Base-by-base conservation (phyloP, 2,888 invertebrate species). In the Stenchaetothrips biformis region DNA sequence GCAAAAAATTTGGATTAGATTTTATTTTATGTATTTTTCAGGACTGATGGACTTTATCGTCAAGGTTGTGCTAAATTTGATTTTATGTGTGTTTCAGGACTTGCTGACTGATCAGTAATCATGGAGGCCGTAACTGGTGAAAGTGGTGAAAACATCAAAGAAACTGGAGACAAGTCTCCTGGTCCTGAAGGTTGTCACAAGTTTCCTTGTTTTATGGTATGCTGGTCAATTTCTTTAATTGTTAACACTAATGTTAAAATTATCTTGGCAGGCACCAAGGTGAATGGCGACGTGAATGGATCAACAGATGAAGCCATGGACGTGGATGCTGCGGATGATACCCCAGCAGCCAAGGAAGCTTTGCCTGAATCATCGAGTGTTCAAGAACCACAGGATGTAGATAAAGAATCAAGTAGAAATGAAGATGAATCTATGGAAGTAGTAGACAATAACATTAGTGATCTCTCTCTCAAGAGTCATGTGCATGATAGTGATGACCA, bases 281-380 rank as follows among this genome's bases (percentile, higher is more conserved):
- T 86, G 81, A 88, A 88, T 83, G 88, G 88, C 80, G 85, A 85
- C 78, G 85, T 88, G 82, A 88, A 88, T 83, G 88, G 88, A 67
- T 86, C 85, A 80, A 86, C 85, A 82, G 86, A 85, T 79, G 83
- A 81, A 79, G 81, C 78, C 48, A 80, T 77, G 74, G 79, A 59
- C 25, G 80, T 79, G 7, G 83, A 37, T 37, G 37, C 81, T 21
- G 84, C 84, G 18, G 83, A 83, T 16, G 85, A 83, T 2, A 81
- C 82, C 0, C 82, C 81, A 67, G 83, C 82, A 48, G 83, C 83
- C 79, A 83, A 84, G 67, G 83, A 83, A 11, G 0, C 53, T 18
- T 53, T 82, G 83, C 48, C 59, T 59, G 67, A 74, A 25, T 74
- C 67, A 74, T 74, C 67, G 2, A 25, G 11, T 7, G 84, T 83